Evolutionary conservation across 2,797 vertebrate genomes (phyloP).

Genomic region (Pangasius larnaudii): DNA sequence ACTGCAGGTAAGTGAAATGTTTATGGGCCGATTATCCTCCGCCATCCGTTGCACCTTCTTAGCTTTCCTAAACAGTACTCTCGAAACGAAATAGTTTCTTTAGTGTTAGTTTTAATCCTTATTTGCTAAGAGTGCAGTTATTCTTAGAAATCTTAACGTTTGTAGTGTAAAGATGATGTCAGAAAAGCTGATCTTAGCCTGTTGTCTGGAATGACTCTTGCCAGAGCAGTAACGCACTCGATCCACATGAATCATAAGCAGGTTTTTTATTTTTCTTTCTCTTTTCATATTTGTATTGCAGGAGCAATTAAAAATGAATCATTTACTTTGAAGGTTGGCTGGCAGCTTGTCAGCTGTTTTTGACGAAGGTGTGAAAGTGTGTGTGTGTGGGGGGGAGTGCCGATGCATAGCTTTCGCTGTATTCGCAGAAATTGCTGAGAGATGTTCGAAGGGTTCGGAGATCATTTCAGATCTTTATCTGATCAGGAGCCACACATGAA

Average conservation of each 20-base stretch:
- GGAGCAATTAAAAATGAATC: background rate
- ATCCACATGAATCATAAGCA: background rate
- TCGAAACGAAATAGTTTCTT: background rate
- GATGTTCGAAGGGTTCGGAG: background rate
- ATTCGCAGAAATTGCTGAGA: background rate
- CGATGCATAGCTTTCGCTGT: background rate
- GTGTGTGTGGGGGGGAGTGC: too few relatives aligned
- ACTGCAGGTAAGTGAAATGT: constrained; percentile 85
- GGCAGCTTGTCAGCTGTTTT: background rate
- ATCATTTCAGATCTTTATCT: background rate
- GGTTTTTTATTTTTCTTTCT: background rate
- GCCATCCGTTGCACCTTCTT: too few relatives aligned
- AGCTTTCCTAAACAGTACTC: background rate
- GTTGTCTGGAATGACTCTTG: background rate
- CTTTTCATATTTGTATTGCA: background rate
- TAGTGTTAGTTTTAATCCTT: background rate
- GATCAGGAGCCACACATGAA: background rate
- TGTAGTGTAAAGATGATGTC: background rate
- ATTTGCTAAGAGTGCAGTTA: background rate
- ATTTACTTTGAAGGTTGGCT: background rate
- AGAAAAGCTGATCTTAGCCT: background rate
- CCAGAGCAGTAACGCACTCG: background rate
- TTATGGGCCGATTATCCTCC: background rate
- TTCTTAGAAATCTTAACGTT: background rate
- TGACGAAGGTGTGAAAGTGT: background rate